These are phyloP conservation scores for Australoheros facetus DNA, from an alignment of 2,797 vertebrate species.

Conservation along the genomic window DNA sequence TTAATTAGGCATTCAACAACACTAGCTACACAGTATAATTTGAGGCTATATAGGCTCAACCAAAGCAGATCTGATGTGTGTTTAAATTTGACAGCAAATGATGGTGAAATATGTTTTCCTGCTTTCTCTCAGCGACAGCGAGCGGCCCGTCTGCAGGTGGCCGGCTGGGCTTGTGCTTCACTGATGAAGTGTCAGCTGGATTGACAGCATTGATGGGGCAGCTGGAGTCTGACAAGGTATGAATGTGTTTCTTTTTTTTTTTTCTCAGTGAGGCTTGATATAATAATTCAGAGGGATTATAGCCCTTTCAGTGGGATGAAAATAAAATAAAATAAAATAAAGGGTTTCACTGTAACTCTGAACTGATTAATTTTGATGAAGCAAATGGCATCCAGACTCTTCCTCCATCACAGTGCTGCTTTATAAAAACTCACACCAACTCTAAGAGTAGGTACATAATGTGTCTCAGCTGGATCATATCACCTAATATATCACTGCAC, in stretches of 20 bases:
- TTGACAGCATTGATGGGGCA: not conserved
- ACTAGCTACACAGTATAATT: constrained; percentile 1
- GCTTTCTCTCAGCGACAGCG: constrained; percentile 11
- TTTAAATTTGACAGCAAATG: constrained; percentile 23
- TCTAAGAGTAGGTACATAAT: constrained; percentile 58
- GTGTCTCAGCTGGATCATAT: constrained; percentile 48
- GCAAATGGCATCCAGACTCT: constrained; percentile 3
- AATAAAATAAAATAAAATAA: not conserved
- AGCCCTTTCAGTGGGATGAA: not conserved
- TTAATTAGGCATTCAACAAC: constrained; percentile 41
- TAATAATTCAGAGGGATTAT: constrained; percentile 16
- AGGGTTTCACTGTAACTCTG: constrained; percentile 17
- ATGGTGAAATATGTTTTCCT: constrained; percentile 22
- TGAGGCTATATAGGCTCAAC: constrained; percentile 7
- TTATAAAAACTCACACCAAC: constrained; percentile 37
- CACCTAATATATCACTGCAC: constrained; percentile 33
- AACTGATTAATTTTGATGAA: constrained; percentile 22
- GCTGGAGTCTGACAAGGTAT: constrained; percentile 20
- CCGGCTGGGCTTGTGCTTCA: not conserved
- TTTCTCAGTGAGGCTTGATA: not conserved
- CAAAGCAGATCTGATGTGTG: constrained; percentile 15
- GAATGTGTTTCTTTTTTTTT: not conserved
- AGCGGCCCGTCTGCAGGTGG: constrained; percentile 28
- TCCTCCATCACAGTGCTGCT: constrained; percentile 5
- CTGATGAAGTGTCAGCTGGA: constrained; percentile 21